These are phyloP conservation scores for Hyla sarda DNA, from an alignment of 2,113 vertebrate genomes.

Conservation along the genomic window DNA sequence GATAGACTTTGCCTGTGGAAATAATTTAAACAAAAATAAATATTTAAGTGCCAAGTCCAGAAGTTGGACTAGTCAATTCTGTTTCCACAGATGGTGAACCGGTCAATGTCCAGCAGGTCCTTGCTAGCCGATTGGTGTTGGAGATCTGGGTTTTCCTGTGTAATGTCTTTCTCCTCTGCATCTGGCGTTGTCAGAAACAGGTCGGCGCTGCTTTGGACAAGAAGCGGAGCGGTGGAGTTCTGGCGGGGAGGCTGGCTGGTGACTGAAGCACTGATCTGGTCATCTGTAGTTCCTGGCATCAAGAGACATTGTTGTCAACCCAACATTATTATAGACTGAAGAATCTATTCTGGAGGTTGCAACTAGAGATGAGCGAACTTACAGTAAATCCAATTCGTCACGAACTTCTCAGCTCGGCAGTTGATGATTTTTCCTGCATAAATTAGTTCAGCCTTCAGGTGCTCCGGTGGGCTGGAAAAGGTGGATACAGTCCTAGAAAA, in stretches of 20 bases:
- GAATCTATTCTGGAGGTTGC: not conserved
- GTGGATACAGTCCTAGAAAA: no score
- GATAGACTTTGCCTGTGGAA: slow-evolving; percentile 71
- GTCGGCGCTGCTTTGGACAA: slow-evolving; percentile 87
- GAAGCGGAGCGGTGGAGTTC: slow-evolving; percentile 74
- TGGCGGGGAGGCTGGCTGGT: slow-evolving; percentile 81
- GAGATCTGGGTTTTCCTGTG: slow-evolving; percentile 75
- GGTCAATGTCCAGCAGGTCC: slow-evolving; percentile 95
- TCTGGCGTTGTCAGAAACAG: slow-evolving; percentile 92
- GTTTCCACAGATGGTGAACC: slow-evolving; percentile 96
- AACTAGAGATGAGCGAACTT: no score
- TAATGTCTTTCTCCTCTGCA: slow-evolving; percentile 79
- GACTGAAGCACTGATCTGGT: slow-evolving; percentile 73
- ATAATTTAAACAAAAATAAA: slow-evolving; percentile 89
- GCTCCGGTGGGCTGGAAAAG: no score
- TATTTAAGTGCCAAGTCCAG: slow-evolving; percentile 74
- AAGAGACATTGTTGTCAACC: not conserved
- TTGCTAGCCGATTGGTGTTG: slow-evolving; percentile 86
- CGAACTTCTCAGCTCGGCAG: no score
- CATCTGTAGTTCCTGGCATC: slow-evolving; percentile 74
- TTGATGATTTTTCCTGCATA: no score
- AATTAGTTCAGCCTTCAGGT: no score
- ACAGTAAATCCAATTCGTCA: no score
- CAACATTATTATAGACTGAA: not conserved
- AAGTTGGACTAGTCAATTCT: slow-evolving; percentile 84